Evolutionary conservation across 1,140 invertebrate genomes (phyloP), one percentile per base, ranked within the genome.

Genomic region (Plutomurus gul): DNA sequence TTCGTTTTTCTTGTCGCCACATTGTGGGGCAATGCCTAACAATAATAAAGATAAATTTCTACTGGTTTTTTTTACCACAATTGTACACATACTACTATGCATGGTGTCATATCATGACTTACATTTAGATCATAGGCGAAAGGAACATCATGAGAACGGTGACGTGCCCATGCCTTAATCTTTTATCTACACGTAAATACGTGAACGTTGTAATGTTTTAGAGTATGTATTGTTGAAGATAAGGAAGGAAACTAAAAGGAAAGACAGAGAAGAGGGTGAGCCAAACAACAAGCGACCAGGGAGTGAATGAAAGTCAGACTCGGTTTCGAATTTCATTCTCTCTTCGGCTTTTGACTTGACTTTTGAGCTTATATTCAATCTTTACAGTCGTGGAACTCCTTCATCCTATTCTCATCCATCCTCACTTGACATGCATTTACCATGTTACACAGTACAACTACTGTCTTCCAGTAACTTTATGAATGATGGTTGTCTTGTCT

Each of bases 341-440:
- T 65, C 56, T 65, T 30, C 25, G 56, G 30, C 56, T 33, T 65
- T 65, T 65, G 56, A 36, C 56, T 65, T 65, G 56, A 65, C 56
- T 65, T 65, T 65, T 65, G 56, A 65, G 56, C 56, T 65, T 65
- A 65, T 65, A 33, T 65, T 65, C 56, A 33, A 65, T 65, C 56
- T 65, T 65, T 65, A 30, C 56, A 65, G n/a, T 36, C 56, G 27
- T 33, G 56, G 8, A 36, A 65, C 56, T 65, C 56, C 56, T 65
- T 65, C 56, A 65, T 65, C 56, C 56, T 65, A 33, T 65, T 65
- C 56, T 65, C 56, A 65, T 33, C 56, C 56, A 65, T 65, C 56
- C 56, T 65, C 56, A 65, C 56, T 65, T 65, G 56, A 65, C 56
- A 65, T 65, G 56, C 30, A 65, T 65, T 65, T 65, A 65, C 56